Conservation (phyloP, 2,888 invertebrate species). For the Lithophane leautieri region DNA sequence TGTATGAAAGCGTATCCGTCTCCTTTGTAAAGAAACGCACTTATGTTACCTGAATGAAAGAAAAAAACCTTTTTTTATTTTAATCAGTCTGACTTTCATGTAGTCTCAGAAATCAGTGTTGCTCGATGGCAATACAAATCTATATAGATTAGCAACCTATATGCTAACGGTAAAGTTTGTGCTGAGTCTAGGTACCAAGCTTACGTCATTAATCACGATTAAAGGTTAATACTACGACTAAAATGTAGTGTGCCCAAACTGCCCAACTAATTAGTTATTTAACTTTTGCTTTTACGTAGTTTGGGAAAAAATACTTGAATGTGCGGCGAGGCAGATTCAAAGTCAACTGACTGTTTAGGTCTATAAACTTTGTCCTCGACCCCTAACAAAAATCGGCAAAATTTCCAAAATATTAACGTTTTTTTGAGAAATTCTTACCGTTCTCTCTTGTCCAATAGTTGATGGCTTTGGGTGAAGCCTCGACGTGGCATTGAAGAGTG, state of each 20-base stretch:
- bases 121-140: neutral
- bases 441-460: constrained; percentile 98
- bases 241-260: constrained; percentile 8
- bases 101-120: neutral
- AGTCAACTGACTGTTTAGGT: neutral
- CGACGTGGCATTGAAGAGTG: constrained; percentile 95
- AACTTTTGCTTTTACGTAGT: neutral
- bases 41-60: no score
- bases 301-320: neutral
- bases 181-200: constrained; percentile 13
- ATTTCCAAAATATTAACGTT: neutral
- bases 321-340: no score
- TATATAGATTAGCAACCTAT: constrained; percentile 18
- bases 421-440: constrained; percentile 90
- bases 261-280: constrained; percentile 19
- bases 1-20: no score
- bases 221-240: constrained; percentile 32
- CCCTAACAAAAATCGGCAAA: no score
- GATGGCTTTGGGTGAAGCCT: constrained; percentile 98
- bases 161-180: neutral
- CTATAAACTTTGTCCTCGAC: neutral
- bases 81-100: no score
- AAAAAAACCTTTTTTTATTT: no score
- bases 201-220: constrained; percentile 27
- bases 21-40: no score